These are phyloP conservation scores for Tinea pellionella DNA, from an alignment of 2,888 invertebrate species.

Conservation along the genomic window DNA sequence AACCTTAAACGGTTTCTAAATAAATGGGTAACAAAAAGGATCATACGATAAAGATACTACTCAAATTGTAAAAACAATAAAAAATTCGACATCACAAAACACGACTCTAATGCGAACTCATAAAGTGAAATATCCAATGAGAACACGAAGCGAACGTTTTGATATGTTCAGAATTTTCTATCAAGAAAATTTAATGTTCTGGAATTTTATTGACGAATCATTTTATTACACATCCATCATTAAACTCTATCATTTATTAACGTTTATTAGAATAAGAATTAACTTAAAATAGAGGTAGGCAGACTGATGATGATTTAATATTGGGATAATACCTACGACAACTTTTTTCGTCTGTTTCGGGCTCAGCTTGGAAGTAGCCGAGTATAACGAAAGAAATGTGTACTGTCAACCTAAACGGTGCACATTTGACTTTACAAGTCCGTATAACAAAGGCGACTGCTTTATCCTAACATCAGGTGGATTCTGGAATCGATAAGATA, in stretches of 20 bases:
- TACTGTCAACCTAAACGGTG: too few relatives aligned
- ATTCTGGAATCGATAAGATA: too few relatives aligned
- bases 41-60: neutral
- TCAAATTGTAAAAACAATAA: neutral
- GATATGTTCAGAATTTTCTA: neutral
- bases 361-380: too few relatives aligned
- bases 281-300: too few relatives aligned
- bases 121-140: neutral
- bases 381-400: too few relatives aligned
- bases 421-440: too few relatives aligned
- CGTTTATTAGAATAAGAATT: neutral
- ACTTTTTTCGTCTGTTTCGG: too few relatives aligned
- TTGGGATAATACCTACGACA: too few relatives aligned
- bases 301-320: too few relatives aligned
- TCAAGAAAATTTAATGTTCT: conserved; percentile 6
- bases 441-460: too few relatives aligned
- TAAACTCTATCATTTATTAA: neutral
- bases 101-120: neutral
- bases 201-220: conserved; percentile 11
- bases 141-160: neutral
- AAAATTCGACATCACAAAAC: neutral
- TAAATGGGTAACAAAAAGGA: neutral
- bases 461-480: too few relatives aligned
- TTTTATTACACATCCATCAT: neutral
- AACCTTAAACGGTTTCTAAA: neutral